These are phyloP conservation scores for Lasius fuliginosus DNA, from an alignment of 2,888 invertebrate genomes.

Conservation along the genomic window DNA sequence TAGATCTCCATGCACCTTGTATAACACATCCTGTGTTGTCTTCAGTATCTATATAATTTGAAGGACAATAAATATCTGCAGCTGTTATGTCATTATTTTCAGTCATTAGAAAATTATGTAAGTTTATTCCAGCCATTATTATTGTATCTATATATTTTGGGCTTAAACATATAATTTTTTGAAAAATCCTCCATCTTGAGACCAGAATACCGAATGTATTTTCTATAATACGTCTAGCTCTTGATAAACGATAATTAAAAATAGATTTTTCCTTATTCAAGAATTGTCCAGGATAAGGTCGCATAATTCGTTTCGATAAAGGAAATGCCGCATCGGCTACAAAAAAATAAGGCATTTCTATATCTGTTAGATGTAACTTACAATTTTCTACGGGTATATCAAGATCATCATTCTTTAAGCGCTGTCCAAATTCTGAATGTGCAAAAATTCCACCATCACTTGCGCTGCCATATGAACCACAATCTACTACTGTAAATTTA, in stretches of 20 bases:
- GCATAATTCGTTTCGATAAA: conserved; percentile 47
- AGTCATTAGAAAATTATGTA: conserved; percentile 46
- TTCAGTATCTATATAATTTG: conserved; percentile 17
- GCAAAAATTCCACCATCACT: conserved; percentile 63
- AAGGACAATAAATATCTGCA: conserved; percentile 10
- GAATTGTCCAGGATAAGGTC: conserved; percentile 51
- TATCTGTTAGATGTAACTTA: conserved; percentile 14
- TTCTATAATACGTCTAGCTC: conserved; percentile 53
- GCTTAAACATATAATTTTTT: conserved; percentile 10
- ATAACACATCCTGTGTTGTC: conserved; percentile 11
- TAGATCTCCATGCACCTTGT: conserved; percentile 3
- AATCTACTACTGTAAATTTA: conserved; percentile 64
- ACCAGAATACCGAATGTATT: conserved; percentile 53
- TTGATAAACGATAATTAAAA: conserved; percentile 60
- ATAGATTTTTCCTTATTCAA: conserved; percentile 37
- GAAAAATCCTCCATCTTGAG: conserved; percentile 45
- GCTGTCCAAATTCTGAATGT: conserved; percentile 31
- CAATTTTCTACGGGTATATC: conserved; percentile 17
- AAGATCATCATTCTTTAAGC: conserved; percentile 25
- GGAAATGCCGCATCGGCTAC: conserved; percentile 60
- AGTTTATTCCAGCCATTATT: conserved; percentile 28
- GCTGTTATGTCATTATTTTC: neutral
- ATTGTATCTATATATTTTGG: conserved; percentile 31
- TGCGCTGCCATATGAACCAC: conserved; percentile 64
- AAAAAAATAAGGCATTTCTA: conserved; percentile 47